A percentile compares a stretch with the other conserved stretches of the same genome.
Evolutionary conservation across 30 jellyfish, hydroid and myxozoan genomes (phyloP).

Genomic region (Mastigias papua): DNA sequence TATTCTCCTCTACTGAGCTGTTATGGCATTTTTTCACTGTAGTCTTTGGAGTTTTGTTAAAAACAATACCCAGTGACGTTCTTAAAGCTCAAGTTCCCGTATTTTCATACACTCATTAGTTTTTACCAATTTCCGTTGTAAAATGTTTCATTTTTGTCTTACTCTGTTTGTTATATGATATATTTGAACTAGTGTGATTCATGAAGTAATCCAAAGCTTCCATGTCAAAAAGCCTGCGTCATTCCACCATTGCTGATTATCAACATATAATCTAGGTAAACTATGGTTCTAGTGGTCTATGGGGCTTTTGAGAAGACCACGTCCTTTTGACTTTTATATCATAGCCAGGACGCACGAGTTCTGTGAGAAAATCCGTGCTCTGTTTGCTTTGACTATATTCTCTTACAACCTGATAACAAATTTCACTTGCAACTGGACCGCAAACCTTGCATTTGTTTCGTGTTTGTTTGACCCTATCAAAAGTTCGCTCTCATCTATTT

Average conservation of each 20-base stretch:
- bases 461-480: not conserved
- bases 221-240: not conserved
- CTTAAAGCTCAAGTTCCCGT: too few species aligned
- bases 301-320: not conserved
- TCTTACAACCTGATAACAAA: not conserved
- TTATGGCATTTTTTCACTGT: too few species aligned
- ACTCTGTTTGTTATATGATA: too few species aligned
- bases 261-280: not conserved
- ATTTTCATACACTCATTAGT: too few species aligned
- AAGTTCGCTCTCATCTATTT: not conserved
- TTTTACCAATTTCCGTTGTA: too few species aligned
- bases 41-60: too few species aligned
- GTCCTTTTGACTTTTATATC: not conserved
- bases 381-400: not conserved
- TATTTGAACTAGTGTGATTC: too few species aligned
- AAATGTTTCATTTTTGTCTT: too few species aligned
- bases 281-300: not conserved
- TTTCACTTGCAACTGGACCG: not conserved
- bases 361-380: not conserved
- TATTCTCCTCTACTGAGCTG: too few species aligned
- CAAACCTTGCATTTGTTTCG: not conserved
- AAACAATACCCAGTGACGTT: too few species aligned
- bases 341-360: not conserved
- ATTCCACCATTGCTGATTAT: not conserved
- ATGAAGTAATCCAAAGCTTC: not conserved